phyloP scores from a whole-genome alignment of 2,888 invertebrate species.

The Eilema sororculum region DNA sequence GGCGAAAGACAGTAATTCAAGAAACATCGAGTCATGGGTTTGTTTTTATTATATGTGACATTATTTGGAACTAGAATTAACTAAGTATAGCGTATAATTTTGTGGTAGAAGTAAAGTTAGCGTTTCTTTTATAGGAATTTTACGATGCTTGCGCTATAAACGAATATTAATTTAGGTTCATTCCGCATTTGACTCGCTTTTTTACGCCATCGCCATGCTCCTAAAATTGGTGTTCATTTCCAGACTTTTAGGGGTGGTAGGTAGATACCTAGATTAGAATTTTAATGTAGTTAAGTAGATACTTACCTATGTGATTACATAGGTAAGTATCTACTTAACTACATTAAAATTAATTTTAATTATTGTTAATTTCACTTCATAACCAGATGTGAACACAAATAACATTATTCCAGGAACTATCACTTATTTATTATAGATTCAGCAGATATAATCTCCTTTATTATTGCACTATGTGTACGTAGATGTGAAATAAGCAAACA shows the following conservation, averaged over 20 bases:
- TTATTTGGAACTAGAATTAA: neutral
- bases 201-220: neutral
- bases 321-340: too few relatives aligned
- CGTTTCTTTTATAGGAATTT: neutral
- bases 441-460: slow-evolving; percentile 50
- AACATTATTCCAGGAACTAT: neutral
- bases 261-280: neutral
- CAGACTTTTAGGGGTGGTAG: neutral
- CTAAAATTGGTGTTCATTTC: neutral
- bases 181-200: neutral
- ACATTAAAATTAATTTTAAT: too few relatives aligned
- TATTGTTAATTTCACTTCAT: neutral
- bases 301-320: too few relatives aligned
- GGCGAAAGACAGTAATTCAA: neutral
- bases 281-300: neutral
- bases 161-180: neutral
- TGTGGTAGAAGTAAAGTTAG: neutral
- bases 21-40: too few relatives aligned
- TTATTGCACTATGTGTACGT: slow-evolving; percentile 32
- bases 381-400: too few relatives aligned
- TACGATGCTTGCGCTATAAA: neutral
- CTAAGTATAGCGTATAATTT: neutral
- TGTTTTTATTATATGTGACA: neutral
- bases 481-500: slow-evolving; percentile 27
- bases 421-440: slow-evolving; percentile 40